Conservation (phyloP, 2,888 invertebrate species). For the Stenurella melanura region DNA sequence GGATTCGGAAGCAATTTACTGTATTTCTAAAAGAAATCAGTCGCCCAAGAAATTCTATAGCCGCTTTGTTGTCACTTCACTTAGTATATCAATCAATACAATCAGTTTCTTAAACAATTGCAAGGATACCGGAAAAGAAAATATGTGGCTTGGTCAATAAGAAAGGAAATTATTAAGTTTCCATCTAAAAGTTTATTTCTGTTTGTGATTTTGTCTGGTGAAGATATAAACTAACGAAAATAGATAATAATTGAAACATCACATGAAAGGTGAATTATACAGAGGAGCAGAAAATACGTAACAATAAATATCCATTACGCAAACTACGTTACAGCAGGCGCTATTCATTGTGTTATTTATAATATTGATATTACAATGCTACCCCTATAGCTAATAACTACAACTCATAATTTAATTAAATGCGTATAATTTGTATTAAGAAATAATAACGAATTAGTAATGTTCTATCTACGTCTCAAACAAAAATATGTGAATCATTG, state of each 20-base stretch:
- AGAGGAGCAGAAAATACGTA: background rate
- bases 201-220: background rate
- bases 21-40: conserved; percentile 62
- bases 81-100: conserved; percentile 62
- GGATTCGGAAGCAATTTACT: conserved; percentile 65
- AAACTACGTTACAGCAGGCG: no score
- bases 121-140: conserved; percentile 18
- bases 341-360: no score
- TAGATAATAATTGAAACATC: background rate
- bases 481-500: no score
- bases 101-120: conserved; percentile 59
- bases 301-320: background rate
- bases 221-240: conserved; percentile 7
- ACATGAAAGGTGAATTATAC: background rate
- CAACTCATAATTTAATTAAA: no score
- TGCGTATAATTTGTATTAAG: no score
- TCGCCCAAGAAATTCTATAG: conserved; percentile 63
- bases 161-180: conserved; percentile 36
- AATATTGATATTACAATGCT: no score
- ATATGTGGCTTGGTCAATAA: conserved; percentile 20
- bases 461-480: no score
- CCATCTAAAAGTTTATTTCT: conserved; percentile 21
- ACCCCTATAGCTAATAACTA: no score
- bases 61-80: conserved; percentile 64
- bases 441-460: no score